phyloP scores from a whole-genome alignment of 2,888 invertebrate species.

The Cyrtodaria siliqua region DNA sequence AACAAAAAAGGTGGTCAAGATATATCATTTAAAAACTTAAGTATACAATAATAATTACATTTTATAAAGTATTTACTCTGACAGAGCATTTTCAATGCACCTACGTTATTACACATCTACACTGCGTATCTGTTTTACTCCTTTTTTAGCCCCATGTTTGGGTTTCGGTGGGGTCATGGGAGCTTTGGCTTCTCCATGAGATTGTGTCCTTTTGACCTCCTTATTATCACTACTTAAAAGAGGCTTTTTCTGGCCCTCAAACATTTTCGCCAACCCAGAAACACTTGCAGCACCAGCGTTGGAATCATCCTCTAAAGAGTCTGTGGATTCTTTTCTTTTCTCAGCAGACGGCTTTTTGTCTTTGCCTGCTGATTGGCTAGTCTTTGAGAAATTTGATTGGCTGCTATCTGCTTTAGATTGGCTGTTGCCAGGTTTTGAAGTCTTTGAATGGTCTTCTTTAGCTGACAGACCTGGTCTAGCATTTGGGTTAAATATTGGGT shows the following conservation, averaged over 20 bases:
- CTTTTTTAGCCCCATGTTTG: slow-evolving; percentile 57
- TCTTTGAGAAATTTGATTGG: background rate
- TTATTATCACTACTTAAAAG: slow-evolving; percentile 38
- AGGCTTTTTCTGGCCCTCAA: slow-evolving; percentile 61
- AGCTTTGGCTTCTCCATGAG: slow-evolving; percentile 33
- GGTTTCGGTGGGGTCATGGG: slow-evolving; percentile 62
- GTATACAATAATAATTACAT: no score
- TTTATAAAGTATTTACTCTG: no score
- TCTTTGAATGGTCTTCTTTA: background rate
- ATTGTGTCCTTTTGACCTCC: slow-evolving; percentile 32
- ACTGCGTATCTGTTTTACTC: slow-evolving; percentile 56
- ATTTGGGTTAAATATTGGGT: slow-evolving; percentile 56
- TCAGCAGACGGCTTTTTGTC: background rate
- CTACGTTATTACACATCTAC: slow-evolving; percentile 63
- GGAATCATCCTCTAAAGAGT: slow-evolving; percentile 60
- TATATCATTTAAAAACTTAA: no score
- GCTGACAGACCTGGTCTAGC: slow-evolving; percentile 44
- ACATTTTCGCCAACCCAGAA: slow-evolving; percentile 54
- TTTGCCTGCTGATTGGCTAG: background rate
- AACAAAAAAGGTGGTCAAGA: no score
- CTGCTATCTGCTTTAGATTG: background rate
- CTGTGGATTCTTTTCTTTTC: slow-evolving; percentile 50
- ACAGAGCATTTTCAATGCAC: no score
- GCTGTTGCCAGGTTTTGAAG: background rate
- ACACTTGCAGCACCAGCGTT: slow-evolving; percentile 57